Percentiles rank a stretch among this genome's conserved stretches.
These are phyloP conservation scores for Apamea sordens DNA, from an alignment of 2,888 invertebrate species.

Conservation along the genomic window DNA sequence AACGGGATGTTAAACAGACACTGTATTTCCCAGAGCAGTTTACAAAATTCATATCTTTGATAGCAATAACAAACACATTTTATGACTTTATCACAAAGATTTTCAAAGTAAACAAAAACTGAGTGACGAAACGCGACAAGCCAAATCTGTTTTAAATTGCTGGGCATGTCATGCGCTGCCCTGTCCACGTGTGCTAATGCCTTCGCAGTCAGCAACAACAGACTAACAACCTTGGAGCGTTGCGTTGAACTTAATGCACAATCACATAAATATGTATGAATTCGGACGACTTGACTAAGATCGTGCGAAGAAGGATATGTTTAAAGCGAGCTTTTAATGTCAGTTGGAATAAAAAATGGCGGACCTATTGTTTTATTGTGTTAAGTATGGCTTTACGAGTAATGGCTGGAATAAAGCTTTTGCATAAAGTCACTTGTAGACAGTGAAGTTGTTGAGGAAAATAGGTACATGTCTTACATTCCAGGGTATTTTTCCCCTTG, in stretches of 20 bases:
- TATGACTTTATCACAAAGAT: conserved; percentile 19
- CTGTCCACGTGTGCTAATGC: conserved; percentile 56
- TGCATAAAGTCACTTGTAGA: neutral
- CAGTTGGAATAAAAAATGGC: conserved; percentile 55
- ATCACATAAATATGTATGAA: conserved; percentile 73
- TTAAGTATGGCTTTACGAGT: conserved; percentile 15
- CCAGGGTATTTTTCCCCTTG: neutral
- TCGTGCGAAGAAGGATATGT: conserved; percentile 60
- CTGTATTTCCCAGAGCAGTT: neutral
- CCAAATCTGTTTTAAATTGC: conserved; percentile 65
- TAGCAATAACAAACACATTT: conserved; percentile 14
- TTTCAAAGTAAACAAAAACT: conserved; percentile 45
- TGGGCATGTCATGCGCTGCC: conserved; percentile 35
- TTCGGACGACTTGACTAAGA: conserved; percentile 64
- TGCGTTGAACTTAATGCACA: conserved; percentile 72
- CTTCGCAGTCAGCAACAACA: conserved; percentile 59
- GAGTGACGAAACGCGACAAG: conserved; percentile 34
- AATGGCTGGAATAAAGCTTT: conserved; percentile 14
- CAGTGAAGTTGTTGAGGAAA: neutral
- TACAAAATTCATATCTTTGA: neutral
- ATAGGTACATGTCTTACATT: neutral
- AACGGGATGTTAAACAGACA: conserved; percentile 34
- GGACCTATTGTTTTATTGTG: conserved; percentile 40
- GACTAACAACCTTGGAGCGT: conserved; percentile 71
- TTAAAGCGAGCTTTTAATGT: conserved; percentile 59